phyloP scores from a whole-genome alignment of 2,113 vertebrate species.

The Labeo catla region DNA sequence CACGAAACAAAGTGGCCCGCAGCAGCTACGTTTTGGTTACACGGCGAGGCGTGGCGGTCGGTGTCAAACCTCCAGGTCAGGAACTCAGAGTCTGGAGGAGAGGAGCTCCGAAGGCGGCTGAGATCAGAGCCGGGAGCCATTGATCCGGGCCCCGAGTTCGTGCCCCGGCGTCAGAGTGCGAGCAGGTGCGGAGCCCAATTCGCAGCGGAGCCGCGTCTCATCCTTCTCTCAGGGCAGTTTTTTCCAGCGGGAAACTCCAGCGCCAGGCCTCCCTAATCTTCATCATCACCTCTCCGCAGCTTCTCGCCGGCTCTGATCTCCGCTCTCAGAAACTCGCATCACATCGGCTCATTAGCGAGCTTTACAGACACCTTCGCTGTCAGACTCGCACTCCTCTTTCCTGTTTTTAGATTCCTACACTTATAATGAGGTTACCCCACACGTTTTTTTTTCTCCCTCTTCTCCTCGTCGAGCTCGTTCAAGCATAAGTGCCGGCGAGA shows the following conservation, averaged over 20 bases:
- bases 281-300: constrained; percentile 32
- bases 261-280: constrained; percentile 39
- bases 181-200: neutral
- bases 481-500: constrained; percentile 12
- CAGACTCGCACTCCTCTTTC: constrained; percentile 40
- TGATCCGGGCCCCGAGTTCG: neutral
- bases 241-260: constrained; percentile 46
- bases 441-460: neutral
- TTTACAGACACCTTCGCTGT: constrained; percentile 49
- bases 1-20: constrained; percentile 3
- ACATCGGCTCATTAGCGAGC: constrained; percentile 44
- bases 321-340: constrained; percentile 22
- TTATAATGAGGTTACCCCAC: constrained; percentile 46
- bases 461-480: neutral
- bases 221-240: neutral
- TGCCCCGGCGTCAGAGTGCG: constrained; percentile 1
- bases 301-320: constrained; percentile 17
- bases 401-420: constrained; percentile 50
- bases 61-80: neutral
- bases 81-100: neutral
- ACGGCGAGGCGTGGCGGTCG: neutral
- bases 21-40: neutral
- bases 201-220: neutral
- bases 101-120: neutral
- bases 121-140: constrained; percentile 26